phyloP scores from a whole-genome alignment of 2,797 vertebrate genomes.

The Chiroxiphia lanceolata region DNA sequence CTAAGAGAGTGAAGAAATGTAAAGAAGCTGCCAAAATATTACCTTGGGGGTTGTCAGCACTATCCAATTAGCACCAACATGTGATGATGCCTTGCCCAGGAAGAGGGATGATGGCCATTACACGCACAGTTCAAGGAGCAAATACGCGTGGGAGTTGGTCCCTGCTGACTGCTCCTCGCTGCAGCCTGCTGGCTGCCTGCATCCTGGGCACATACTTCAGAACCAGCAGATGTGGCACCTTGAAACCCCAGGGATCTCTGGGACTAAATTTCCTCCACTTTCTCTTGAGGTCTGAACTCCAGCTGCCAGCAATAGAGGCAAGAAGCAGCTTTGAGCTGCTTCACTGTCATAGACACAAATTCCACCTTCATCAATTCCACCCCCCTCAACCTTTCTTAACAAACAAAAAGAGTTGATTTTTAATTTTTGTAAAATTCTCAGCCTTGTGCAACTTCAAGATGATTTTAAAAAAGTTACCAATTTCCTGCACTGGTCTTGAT shows the following conservation, averaged over 20 bases:
- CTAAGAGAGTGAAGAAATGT: background rate
- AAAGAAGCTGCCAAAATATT: background rate
- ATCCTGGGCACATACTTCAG: rapidly evolving
- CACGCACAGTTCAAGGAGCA: background rate
- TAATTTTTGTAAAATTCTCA: background rate
- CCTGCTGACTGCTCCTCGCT: background rate
- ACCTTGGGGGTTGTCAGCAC: background rate
- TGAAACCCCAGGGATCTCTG: background rate
- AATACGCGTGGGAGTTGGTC: background rate
- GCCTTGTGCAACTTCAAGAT: background rate
- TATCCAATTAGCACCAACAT: background rate
- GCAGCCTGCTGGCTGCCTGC: background rate
- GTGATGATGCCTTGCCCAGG: background rate
- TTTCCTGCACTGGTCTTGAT: background rate
- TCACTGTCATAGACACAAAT: background rate
- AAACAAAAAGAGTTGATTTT: background rate
- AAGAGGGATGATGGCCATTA: background rate
- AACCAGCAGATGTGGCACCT: background rate
- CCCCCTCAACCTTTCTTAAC: background rate
- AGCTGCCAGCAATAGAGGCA: background rate
- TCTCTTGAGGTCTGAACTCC: background rate
- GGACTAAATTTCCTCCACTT: background rate
- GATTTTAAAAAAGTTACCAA: background rate
- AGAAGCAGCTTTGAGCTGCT: background rate
- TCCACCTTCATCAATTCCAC: background rate